Base-by-base conservation (phyloP, 2,888 invertebrate species). In the Dusona sp. region DNA sequence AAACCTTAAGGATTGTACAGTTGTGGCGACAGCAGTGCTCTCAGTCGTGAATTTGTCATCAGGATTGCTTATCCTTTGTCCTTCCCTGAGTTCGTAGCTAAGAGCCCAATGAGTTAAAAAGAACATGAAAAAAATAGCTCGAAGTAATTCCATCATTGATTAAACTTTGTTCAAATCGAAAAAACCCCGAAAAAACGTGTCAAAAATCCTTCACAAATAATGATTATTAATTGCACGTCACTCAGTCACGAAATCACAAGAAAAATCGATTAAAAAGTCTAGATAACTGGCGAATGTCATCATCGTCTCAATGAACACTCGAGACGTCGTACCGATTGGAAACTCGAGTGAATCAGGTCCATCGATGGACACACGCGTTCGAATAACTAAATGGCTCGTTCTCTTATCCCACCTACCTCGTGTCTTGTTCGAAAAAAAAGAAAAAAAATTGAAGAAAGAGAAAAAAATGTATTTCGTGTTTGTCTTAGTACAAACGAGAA, bases 1-100 rank as follows among this genome's bases (percentile, higher is more conserved):
- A 36, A 48, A 93, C 93, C 93, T 92, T 88, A 88, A 88, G 0
- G 90, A 88, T 79, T 90, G 87, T n/a, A 85, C 74, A 2, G 91
- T 92, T 2, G 92, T 92, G 13, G 90, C 89, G 8, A 90, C 73
- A 3, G 87, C 89, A 8, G 90, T 85, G 36, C 51, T 85, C 54
- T 89, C 89, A 3, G 88, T 89, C 25, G 89, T 90, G 73, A 87
- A 64, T 16, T 80, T 79, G 48, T 89, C 86, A 72, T 85, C 87
- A 61, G 80, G 79, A 61, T 88, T 79, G 74, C 77, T 74, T 78
- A 11, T 83, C 79, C 36, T 84, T 57, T 16, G 83, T 67, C 84
- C 87, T 36, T 88, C 74, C 8, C 81, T 75, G 67, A 64, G 3
- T 29, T 54, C 61, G 38, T 57, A 45, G 19, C 81, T 29, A 16